Evolutionary conservation across 2,113 vertebrate genomes (phyloP), one percentile per base, ranked within the genome.

Genomic region (Forbesichthys agassizii): DNA sequence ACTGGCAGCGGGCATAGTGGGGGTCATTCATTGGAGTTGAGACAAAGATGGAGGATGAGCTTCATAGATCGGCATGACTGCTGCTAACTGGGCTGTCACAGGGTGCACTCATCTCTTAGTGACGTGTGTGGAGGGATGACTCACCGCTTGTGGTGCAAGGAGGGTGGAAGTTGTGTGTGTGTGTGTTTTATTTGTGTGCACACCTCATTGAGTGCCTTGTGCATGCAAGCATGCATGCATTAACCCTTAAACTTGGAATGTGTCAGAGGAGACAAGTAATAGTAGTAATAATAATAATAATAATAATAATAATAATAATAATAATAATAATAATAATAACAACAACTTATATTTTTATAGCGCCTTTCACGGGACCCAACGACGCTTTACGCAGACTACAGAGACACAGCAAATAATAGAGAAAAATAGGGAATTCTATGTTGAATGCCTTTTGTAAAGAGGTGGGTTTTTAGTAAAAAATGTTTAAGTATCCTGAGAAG

Each of bases 51-150:
- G 69, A 72, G 88, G 80, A 86, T 77, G 81, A 88, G 86, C 78
- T 80, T 83, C 79, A 88, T 84, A 86, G 85, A 89, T 83, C 80
- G 87, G 80, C 77, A 76, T 75, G 84, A 84, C 86, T 86, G 88
- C 84, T 87, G 79, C 86, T 87, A 90, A 91, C 89, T 83, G 86
- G 87, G 85, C 88, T 92, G 90, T 92, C 87, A 90, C 89, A 87
- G 88, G 77, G 82, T 88, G 87, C 84, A 78, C 89, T 90, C 86
- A 86, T 89, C 91, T 90, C 86, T 88, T 84, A 42, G 87, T 92
- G 92, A 93, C 88, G 91, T 84, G 86, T 88, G 87, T 85, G 83
- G 87, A 91, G 88, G 82, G 91, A 93, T 93, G 93, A 93, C 85
- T 93, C 92, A 93, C 85, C 77, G 51, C 81, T 89, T 73, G 77